Evolutionary conservation across 2,797 vertebrate genomes (phyloP), one percentile per base, ranked within the genome.

Genomic region (Premnoplex brunnescens): DNA sequence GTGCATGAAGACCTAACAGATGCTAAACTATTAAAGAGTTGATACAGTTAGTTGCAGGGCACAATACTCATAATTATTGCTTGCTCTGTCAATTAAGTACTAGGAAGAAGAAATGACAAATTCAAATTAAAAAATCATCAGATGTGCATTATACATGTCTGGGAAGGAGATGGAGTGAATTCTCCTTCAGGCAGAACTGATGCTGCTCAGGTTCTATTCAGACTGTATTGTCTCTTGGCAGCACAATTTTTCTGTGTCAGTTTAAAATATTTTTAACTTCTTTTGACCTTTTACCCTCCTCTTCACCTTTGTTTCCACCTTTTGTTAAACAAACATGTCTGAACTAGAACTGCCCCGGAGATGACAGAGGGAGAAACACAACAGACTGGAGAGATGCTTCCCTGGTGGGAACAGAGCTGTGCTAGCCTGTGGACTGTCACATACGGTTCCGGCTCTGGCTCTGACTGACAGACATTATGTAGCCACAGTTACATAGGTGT

Each of bases 121-220:
- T 85, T 78, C 24, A 66, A 90, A 90, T 81, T 81, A 60, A 90
- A 87, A 92, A 89, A 60, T 74, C 37, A 93, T 30, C 49, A 96
- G 74, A 58, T 26, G 0, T 55, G 30, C 32, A 67, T 86, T 63
- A 43, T 43, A 39, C 2, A 1, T 46, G 20, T 39, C 68, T 76
- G 54, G 34, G 56, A 92, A 79, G 67, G 48, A 82, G 71, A 67
- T 0, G 71, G 46, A 91, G 18, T 3, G 6, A 93, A 85, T 80
- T 92, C 26, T 41, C 41, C 74, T 91, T 67, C 44, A 64, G 81
- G 75, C 67, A 51, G 68, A 32, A 71, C 43, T 77, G 67, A 46
- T 34, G 52, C 52, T 87, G 64, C 32, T 79, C 41, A 39, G 17
- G 44, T 64, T 90, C 71, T 64, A 63, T 12, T 95, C 80, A 73